A percentile compares a stretch with the other conserved stretches of the same genome.
Evolutionary conservation across 2,113 vertebrate species (phyloP).

Genomic region (Atherinomorus stipes): DNA sequence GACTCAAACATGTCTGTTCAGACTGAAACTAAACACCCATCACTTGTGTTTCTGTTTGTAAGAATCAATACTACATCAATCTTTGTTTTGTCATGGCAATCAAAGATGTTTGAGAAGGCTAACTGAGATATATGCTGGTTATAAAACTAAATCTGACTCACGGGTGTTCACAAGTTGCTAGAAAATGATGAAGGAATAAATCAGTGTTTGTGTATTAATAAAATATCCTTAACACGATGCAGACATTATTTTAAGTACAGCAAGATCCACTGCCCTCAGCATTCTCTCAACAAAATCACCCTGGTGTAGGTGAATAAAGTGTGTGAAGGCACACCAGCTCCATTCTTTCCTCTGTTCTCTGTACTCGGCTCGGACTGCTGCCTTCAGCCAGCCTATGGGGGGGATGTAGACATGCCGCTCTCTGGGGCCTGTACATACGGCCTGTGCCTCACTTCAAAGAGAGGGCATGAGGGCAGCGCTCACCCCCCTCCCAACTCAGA

Average conservation of each 20-base stretch:
- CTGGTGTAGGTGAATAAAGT: conserved; percentile 38
- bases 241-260: conserved; percentile 32
- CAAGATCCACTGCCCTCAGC: conserved; percentile 13
- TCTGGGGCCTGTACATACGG: conserved; percentile 79
- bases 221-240: conserved; percentile 6
- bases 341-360: conserved; percentile 40
- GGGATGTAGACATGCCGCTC: conserved; percentile 73
- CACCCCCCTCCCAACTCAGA: conserved; percentile 69
- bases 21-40: conserved; percentile 60
- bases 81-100: conserved; percentile 57
- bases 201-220: conserved; percentile 11
- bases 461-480: conserved; percentile 77
- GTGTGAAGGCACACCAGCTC: conserved; percentile 27
- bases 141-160: conserved; percentile 34
- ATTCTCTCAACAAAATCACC: conserved; percentile 22
- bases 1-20: conserved; percentile 67
- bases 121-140: conserved; percentile 24
- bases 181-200: conserved; percentile 43
- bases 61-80: conserved; percentile 68
- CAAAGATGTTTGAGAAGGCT: conserved; percentile 36
- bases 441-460: conserved; percentile 85
- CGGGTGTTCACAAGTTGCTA: neutral
- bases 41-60: conserved; percentile 51
- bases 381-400: conserved; percentile 77
- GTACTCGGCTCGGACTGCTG: conserved; percentile 53